Evolutionary conservation across 2,888 invertebrate genomes (phyloP).

Genomic region (Volucella bombylans): DNA sequence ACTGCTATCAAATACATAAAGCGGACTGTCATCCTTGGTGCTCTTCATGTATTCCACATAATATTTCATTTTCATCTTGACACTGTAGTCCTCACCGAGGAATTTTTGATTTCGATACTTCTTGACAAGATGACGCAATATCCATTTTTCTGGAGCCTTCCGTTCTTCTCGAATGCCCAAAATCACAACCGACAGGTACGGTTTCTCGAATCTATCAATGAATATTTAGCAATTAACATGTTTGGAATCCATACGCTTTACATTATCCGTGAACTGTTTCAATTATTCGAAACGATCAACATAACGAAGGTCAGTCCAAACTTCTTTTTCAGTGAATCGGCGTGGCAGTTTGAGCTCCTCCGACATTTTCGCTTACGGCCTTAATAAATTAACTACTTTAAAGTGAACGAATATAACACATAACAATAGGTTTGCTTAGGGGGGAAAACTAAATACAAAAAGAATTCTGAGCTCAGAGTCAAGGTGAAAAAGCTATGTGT

Average conservation of each 20-base stretch:
- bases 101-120: slow-evolving; percentile 99
- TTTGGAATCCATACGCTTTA: slow-evolving; percentile 95
- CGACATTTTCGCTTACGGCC: slow-evolving; percentile 83
- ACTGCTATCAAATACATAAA: slow-evolving; percentile 99
- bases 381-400: too few relatives aligned
- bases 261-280: slow-evolving; percentile 91
- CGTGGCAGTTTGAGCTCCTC: slow-evolving; percentile 87
- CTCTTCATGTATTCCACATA: slow-evolving; percentile 95
- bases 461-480: slow-evolving; percentile 50
- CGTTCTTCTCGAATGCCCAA: slow-evolving; percentile 92
- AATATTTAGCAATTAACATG: slow-evolving; percentile 91
- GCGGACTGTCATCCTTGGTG: slow-evolving; percentile 98
- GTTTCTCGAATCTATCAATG: slow-evolving; percentile 94
- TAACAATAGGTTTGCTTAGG: too few relatives aligned
- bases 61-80: slow-evolving; percentile 99
- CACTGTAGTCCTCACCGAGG: slow-evolving; percentile 99
- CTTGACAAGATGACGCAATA: slow-evolving; percentile 93
- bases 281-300: slow-evolving; percentile 90
- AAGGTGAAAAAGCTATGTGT: slow-evolving; percentile 51
- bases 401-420: slow-evolving; percentile 60
- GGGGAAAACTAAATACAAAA: slow-evolving; percentile 19
- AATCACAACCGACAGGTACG: slow-evolving; percentile 97
- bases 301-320: slow-evolving; percentile 93
- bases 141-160: slow-evolving; percentile 96
- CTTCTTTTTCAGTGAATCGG: slow-evolving; percentile 90